Base-by-base conservation (phyloP, 2,888 invertebrate species). In the Drosophila anomelani region DNA sequence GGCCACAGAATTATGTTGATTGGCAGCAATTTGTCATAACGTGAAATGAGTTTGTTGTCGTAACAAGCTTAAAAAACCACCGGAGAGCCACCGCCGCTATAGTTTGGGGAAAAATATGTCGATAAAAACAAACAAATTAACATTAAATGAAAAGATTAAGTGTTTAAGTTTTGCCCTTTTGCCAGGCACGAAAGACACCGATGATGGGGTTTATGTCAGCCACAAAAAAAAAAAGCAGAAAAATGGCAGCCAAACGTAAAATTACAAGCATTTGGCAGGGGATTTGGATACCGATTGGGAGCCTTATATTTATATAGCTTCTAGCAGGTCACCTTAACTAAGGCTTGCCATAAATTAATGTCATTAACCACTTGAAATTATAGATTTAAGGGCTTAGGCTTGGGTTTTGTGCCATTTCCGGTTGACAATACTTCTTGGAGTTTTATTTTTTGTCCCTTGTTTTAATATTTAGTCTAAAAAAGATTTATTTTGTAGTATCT, bases 11-110 rank as follows among this genome's bases (percentile, higher is more conserved):
- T 85, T 85, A 85, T 89, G 90, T 90, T 85, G 85, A 85, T 85
- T 85, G 85, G 85, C 90, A 90, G 90, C 90, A 85, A 90, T 85
- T 85, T 85, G 90, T 85, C 85, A 85, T 88, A 90, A 89, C 84
- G 80, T 83, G 75, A 85, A 85, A 88, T 90, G 87, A 88, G 90
- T 85, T 84, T 90, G 85, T 88, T 88, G 89, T 88, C 85, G 90
- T 85, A 85, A 85, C 90, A 90, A 79, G 90, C 87, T 87, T 85
- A 81, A 90, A 81, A 81, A 78, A 78, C 80, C 89, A 76, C 87
- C 57, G 10, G 9, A 39, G 36, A 56, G n/a, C 39, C 38, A 20
- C 39, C 38, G 9, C 26, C 8, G 20, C 17, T 17, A 29, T 41
- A 47, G 55, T 55, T 55, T 29, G 29, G 73, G 63, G 53, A 17